phyloP scores from a whole-genome alignment of 2,797 vertebrate species.

The Poecilia velifera region DNA sequence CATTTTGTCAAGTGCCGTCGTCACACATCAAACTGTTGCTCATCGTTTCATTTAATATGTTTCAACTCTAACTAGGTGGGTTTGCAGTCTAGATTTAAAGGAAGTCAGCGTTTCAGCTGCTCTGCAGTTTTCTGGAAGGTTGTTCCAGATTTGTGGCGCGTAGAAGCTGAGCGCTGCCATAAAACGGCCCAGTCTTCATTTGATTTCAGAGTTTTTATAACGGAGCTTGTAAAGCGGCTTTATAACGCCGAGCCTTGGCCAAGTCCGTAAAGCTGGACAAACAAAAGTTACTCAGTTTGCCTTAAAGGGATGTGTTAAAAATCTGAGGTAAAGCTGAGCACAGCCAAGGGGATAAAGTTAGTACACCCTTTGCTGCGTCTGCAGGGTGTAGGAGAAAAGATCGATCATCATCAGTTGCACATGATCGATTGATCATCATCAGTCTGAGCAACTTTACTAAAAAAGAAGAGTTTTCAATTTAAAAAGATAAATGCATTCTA shows the following conservation, averaged over 20 bases:
- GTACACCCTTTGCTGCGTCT: background rate
- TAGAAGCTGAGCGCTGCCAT: no score
- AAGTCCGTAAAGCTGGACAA: background rate
- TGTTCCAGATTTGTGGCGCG: no score
- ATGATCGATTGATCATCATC: background rate
- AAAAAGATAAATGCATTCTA: no score
- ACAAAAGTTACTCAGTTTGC: slow-evolving; percentile 2
- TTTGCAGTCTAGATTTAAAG: no score
- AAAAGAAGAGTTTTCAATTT: background rate
- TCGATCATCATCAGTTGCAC: background rate
- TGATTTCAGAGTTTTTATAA: background rate
- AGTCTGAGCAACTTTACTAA: background rate
- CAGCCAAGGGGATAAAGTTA: background rate
- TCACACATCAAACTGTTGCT: no score
- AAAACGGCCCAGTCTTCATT: background rate
- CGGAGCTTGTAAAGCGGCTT: background rate
- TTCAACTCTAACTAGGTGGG: no score
- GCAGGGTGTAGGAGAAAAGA: background rate
- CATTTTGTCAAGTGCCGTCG: no score
- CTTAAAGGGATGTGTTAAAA: background rate
- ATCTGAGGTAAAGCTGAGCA: background rate
- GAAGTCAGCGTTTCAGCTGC: no score
- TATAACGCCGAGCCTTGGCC: background rate
- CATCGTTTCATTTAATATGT: no score
- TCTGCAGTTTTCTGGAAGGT: no score